These are phyloP conservation scores for Prionace glauca DNA, from an alignment of 2,797 vertebrate genomes.

Conservation along the genomic window DNA sequence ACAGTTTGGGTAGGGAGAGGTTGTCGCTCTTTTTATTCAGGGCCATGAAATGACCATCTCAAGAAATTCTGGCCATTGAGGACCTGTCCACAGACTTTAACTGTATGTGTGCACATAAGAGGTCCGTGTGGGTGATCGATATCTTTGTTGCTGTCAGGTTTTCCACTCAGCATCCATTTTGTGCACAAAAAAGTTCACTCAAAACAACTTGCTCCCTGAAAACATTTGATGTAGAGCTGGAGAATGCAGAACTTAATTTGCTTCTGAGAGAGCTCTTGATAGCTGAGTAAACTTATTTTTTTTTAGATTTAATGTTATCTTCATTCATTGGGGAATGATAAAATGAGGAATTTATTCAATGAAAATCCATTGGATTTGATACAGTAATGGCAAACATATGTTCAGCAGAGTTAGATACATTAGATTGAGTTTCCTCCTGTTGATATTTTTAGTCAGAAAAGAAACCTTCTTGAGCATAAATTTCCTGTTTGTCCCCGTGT, in stretches of 20 bases:
- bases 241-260: background rate
- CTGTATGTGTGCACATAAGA: too few relatives aligned
- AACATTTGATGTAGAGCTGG: background rate
- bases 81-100: too few relatives aligned
- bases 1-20: background rate
- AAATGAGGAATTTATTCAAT: background rate
- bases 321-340: background rate
- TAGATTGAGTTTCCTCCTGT: background rate
- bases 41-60: background rate
- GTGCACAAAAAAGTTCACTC: background rate
- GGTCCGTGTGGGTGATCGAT: background rate
- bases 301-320: background rate
- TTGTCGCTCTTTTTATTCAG: too few relatives aligned
- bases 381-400: background rate
- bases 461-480: background rate
- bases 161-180: background rate
- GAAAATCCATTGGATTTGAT: background rate
- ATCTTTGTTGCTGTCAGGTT: background rate
- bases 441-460: background rate
- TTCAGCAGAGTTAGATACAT: background rate
- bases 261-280: background rate
- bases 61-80: background rate
- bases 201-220: background rate
- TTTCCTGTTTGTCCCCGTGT: background rate
- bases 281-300: background rate